A percentile compares a stretch with the other conserved stretches of the same genome.
Evolutionary conservation across 2,113 vertebrate genomes (phyloP).

Genomic region (Psilopsiagon aymara): DNA sequence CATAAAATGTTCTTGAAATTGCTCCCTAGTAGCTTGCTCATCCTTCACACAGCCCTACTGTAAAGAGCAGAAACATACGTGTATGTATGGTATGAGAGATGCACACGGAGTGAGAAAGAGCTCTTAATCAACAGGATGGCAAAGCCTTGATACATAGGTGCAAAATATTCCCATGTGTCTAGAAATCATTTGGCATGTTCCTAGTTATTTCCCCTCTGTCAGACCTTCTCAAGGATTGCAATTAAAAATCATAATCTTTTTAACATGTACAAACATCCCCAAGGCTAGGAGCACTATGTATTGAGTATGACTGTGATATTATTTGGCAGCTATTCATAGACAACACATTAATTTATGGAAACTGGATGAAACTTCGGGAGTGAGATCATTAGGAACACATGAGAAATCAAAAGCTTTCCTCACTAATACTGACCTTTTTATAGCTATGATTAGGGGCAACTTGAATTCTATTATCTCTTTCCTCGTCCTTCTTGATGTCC

Average conservation of each 20-base stretch:
- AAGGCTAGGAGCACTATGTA: slow-evolving; percentile 58
- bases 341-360: slow-evolving; percentile 73
- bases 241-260: slow-evolving; percentile 77
- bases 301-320: slow-evolving; percentile 66
- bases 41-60: slow-evolving; percentile 27
- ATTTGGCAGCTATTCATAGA: slow-evolving; percentile 72
- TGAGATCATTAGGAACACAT: slow-evolving; percentile 14
- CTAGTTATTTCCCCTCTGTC: slow-evolving; percentile 54
- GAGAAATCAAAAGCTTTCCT: slow-evolving; percentile 15
- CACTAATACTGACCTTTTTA: slow-evolving; percentile 16
- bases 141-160: slow-evolving; percentile 47
- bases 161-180: slow-evolving; percentile 55
- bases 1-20: slow-evolving; percentile 64
- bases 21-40: slow-evolving; percentile 47
- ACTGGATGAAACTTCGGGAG: slow-evolving; percentile 61
- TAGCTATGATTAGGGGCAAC: slow-evolving; percentile 25
- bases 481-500: not conserved
- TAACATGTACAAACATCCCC: slow-evolving; percentile 67
- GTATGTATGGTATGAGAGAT: not conserved
- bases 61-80: slow-evolving; percentile 19
- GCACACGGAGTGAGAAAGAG: not conserved
- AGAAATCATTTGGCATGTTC: slow-evolving; percentile 61
- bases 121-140: slow-evolving; percentile 62
- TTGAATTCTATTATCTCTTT: slow-evolving; percentile 33
- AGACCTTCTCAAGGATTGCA: slow-evolving; percentile 66